Conservation (phyloP, 2,797 vertebrate genomes). For the Sebastes vulpes region DNA sequence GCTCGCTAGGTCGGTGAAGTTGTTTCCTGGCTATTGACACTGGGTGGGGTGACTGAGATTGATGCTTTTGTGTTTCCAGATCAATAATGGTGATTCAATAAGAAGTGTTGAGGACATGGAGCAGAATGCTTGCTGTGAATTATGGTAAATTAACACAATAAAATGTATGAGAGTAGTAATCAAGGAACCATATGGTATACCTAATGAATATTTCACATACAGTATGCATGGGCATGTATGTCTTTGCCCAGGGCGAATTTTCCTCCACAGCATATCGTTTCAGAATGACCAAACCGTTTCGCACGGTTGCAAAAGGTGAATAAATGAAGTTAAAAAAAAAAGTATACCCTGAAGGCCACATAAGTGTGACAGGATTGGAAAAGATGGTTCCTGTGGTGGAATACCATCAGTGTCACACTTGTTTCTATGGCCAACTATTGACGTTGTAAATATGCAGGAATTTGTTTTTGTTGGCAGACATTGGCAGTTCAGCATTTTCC, state of each 20-base stretch:
- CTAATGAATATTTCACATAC: not conserved
- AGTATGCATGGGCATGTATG: not conserved
- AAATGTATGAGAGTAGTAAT: not conserved
- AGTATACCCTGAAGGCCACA: not conserved
- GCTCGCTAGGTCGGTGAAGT: slow-evolving; percentile 17
- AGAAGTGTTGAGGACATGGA: not conserved
- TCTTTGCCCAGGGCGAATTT: not conserved
- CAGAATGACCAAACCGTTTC: not conserved
- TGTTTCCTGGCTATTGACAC: slow-evolving; percentile 1
- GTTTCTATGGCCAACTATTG: not conserved
- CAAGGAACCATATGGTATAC: not conserved
- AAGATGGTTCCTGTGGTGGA: not conserved
- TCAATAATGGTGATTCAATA: slow-evolving; percentile 27
- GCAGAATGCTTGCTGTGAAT: not conserved
- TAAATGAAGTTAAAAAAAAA: not conserved
- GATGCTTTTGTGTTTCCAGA: slow-evolving; percentile 21
- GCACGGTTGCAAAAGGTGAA: not conserved
- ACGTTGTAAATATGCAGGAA: not conserved
- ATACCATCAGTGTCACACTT: not conserved
- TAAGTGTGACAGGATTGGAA: not conserved
- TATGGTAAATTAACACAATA: not conserved
- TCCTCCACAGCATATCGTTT: not conserved
- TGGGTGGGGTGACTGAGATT: not conserved
- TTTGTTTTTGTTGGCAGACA: not conserved
- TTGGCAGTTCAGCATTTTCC: not conserved